These are phyloP conservation scores for Clamator glandarius DNA, from an alignment of 2,797 vertebrate species.

Conservation along the genomic window DNA sequence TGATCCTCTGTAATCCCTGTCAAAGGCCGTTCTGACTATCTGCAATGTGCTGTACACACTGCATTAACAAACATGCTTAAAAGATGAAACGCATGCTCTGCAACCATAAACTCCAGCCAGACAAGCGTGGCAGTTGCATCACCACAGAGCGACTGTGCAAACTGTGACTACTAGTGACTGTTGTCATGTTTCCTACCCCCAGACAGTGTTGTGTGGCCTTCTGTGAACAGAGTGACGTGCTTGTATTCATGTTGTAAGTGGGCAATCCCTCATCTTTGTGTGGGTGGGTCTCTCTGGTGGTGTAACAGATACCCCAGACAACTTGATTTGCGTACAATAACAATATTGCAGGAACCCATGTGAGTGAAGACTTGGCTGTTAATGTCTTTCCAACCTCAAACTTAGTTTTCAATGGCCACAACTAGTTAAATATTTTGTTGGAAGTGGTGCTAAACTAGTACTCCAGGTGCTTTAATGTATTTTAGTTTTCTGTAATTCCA, in stretches of 20 bases:
- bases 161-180: neutral
- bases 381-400: neutral
- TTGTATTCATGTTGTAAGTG: neutral
- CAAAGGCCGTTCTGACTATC: neutral
- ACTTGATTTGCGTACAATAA: neutral
- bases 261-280: neutral
- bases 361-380: neutral
- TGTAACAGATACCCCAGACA: neutral
- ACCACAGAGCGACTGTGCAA: neutral
- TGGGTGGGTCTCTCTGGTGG: neutral
- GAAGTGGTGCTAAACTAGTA: constrained; percentile 56
- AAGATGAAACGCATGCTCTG: neutral
- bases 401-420: neutral
- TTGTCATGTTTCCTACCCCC: neutral
- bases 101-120: neutral
- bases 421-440: neutral
- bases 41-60: fast-evolving
- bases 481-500: neutral
- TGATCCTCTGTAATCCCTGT: neutral
- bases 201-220: neutral
- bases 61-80: neutral
- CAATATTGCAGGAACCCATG: neutral
- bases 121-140: neutral
- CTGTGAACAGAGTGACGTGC: neutral
- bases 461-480: constrained; percentile 27